Percentiles rank a stretch among this genome's conserved stretches.
Conservation (phyloP, 2,797 vertebrate species). For the Hydrophis major region DNA sequence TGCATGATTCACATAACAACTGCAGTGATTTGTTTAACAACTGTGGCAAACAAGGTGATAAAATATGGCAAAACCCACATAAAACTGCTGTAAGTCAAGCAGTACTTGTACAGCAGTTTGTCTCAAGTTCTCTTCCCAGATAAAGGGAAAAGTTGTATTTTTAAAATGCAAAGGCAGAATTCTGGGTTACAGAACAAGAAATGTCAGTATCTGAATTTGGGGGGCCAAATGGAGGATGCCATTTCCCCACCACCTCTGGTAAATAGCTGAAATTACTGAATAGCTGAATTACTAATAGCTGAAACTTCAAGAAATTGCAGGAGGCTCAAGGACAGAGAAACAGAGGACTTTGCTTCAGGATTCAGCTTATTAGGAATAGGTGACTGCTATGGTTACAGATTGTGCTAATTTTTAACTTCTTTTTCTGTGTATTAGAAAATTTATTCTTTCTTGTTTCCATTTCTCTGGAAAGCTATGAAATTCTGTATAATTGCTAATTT, state of each 20-base stretch:
- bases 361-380: background rate
- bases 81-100: background rate
- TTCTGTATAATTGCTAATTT: background rate
- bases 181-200: background rate
- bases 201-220: background rate
- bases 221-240: background rate
- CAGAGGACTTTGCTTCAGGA: background rate
- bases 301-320: background rate
- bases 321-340: background rate
- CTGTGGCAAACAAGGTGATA: background rate
- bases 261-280: background rate
- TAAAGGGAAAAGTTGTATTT: background rate
- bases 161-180: background rate
- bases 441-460: background rate
- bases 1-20: background rate
- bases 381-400: background rate
- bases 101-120: background rate
- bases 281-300: background rate
- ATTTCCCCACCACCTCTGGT: background rate
- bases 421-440: background rate
- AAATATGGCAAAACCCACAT: background rate
- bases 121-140: background rate
- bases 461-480: background rate
- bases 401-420: background rate
- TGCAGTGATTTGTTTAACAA: background rate